Evolutionary conservation across 2,113 vertebrate genomes (phyloP).

Genomic region (Malurus melanocephalus): DNA sequence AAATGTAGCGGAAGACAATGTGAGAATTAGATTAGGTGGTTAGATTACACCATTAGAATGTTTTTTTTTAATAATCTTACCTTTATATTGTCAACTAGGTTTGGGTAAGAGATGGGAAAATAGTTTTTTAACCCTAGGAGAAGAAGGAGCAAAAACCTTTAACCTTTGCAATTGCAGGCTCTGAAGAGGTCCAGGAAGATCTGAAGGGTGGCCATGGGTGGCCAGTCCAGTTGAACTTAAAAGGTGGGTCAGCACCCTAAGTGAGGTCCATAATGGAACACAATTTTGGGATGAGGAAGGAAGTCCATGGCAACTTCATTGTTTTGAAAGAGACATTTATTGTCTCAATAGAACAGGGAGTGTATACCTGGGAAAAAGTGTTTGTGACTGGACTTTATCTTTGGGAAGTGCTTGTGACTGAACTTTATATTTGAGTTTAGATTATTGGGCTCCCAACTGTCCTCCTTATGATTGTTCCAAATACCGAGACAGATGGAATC

Average conservation of each 20-base stretch:
- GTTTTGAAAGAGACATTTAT: not conserved
- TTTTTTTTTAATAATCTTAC: too few relatives aligned
- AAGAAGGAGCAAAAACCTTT: not conserved
- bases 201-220: not conserved
- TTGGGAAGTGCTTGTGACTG: not conserved
- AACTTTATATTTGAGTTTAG: not conserved
- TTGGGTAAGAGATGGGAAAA: not conserved
- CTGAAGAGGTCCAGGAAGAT: not conserved
- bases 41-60: too few relatives aligned
- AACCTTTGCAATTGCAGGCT: not conserved
- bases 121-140: not conserved
- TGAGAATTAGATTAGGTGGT: too few relatives aligned
- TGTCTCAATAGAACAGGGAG: not conserved
- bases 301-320: not conserved
- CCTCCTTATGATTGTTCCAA: not conserved
- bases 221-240: not conserved
- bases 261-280: not conserved
- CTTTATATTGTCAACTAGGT: not conserved
- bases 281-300: not conserved
- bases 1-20: too few relatives aligned
- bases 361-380: not conserved
- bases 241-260: not conserved
- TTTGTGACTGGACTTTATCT: not conserved
- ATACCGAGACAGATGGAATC: not conserved
- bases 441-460: not conserved